Evolutionary conservation across 2,888 invertebrate species (phyloP), one percentile per base, ranked within the genome.

Genomic region (Blera fallax): DNA sequence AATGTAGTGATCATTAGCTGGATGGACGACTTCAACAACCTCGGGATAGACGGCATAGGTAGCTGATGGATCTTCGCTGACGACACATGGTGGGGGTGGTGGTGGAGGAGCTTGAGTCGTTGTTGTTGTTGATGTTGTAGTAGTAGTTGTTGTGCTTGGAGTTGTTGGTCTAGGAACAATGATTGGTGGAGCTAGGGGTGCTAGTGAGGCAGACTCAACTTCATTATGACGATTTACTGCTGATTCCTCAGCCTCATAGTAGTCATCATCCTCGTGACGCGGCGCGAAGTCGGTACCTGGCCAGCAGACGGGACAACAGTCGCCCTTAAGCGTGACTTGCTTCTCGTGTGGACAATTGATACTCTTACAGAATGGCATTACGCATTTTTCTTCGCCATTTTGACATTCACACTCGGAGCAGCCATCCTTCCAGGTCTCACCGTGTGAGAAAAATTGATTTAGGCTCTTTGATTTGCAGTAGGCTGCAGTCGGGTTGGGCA

Each of bases 231-330:
- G 87, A 43, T 79, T 84, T 7, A 80, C 29, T 7, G 83, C 83
- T n/a, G n/a, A n/a, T 24, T 82, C 73, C 10, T 84, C 87, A 37
- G 77, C 87, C 0, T 76, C 73, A 29, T 58, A 70, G 37, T 87
- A 52, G 14, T 77, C 52, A 6, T 50, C 45, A 0, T 74, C 85
- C 11, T 73, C 87, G 40, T 73, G 76, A 3, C 69, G 74, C 14
- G 82, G 52, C 32, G 40, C 52, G n/a, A 21, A 24, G 2, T 52
- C 78, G 18, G 52, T 89, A 11, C 90, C 88, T 4, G 92, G 92
- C 91, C 91, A 91, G 76, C 92, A 92, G 24, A 91, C 88, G 7
- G 92, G 92, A 70, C 92, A 92, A 67, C 92, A 92, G 52, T 88
- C 89, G 60, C 90, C 90, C 73, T 89, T 89, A 0, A 91, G 80